Conservation (phyloP, 2,113 vertebrate genomes). For the Setophaga petechia region DNA sequence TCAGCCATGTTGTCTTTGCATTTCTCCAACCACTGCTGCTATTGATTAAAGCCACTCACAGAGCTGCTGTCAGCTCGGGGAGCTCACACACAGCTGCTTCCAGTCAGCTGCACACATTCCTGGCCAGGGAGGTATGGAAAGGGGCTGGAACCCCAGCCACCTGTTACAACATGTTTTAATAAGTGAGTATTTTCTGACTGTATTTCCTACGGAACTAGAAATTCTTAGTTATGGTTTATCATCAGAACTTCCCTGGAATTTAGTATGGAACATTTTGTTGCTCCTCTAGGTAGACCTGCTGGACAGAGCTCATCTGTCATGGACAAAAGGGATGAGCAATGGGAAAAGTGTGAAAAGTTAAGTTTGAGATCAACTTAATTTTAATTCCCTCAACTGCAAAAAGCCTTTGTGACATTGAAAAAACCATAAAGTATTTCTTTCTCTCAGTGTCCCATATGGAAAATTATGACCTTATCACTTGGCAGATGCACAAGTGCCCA, state of each 20-base stretch:
- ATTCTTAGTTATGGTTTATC: background rate
- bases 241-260: background rate
- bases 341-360: background rate
- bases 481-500: background rate
- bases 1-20: background rate
- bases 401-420: background rate
- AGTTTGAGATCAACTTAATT: background rate
- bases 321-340: background rate
- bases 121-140: background rate
- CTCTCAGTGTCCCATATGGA: background rate
- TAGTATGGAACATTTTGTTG: background rate
- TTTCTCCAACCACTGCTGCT: background rate
- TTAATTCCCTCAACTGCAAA: background rate
- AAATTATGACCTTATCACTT: background rate
- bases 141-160: background rate
- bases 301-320: accelerated
- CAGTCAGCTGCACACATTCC: conserved; percentile 38
- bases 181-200: background rate
- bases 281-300: background rate
- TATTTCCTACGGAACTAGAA: background rate
- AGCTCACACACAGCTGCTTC: conserved; percentile 35
- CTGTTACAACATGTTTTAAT: conserved; percentile 28
- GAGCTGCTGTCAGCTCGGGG: background rate
- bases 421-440: background rate
- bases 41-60: background rate